Percentiles rank a stretch among this genome's conserved stretches.
Evolutionary conservation across 2,888 invertebrate species (phyloP).

Genomic region (Synergus itoensis): DNA sequence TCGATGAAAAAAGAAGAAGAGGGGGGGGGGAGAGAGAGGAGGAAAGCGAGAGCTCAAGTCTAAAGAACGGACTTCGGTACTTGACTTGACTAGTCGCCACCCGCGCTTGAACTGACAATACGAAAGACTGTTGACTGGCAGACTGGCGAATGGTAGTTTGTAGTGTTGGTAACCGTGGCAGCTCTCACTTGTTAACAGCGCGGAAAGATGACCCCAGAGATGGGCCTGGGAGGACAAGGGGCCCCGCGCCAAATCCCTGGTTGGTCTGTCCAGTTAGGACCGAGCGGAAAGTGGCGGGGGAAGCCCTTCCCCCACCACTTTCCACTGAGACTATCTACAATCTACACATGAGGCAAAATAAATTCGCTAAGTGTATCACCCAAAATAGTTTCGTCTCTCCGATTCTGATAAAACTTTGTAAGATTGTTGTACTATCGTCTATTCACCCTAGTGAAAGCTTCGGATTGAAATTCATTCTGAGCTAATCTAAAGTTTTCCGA

Average conservation of each 20-base stretch:
- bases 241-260: conserved; percentile 63
- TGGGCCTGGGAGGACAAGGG: conserved; percentile 64
- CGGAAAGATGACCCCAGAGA: conserved; percentile 72
- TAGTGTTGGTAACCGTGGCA: conserved; percentile 45
- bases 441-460: too few relatives aligned
- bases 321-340: neutral
- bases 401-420: too few relatives aligned
- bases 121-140: conserved; percentile 47
- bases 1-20: conserved; percentile 53
- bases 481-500: too few relatives aligned
- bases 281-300: neutral
- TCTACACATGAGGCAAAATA: too few relatives aligned
- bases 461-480: too few relatives aligned
- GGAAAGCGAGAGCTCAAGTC: conserved; percentile 36
- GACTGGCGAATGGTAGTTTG: conserved; percentile 45
- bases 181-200: conserved; percentile 53
- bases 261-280: neutral
- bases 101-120: conserved; percentile 68
- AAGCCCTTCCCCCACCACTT: neutral
- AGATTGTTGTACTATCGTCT: too few relatives aligned
- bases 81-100: conserved; percentile 60
- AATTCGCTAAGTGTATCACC: too few relatives aligned
- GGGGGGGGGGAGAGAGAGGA: conserved; percentile 48
- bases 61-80: conserved; percentile 53
- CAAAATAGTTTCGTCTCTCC: too few relatives aligned